Base-by-base conservation (phyloP, 2,797 vertebrate species). In the Morelia viridis region DNA sequence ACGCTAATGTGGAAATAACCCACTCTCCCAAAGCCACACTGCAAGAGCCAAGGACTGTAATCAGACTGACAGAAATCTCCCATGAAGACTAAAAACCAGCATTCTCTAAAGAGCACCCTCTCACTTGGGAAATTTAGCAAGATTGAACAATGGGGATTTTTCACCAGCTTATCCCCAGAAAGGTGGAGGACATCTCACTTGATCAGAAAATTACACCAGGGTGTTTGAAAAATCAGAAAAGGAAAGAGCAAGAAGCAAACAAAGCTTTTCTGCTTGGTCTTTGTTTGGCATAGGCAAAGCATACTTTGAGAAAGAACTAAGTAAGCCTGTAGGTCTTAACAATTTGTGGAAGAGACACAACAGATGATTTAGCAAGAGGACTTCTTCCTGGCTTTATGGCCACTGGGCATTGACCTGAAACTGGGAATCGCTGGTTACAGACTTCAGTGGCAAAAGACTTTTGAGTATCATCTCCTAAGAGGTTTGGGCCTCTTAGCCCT, bases 201-300 rank as follows among this genome's bases (percentile, higher is more conserved):
- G 12, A 56, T 17, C 6, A 64, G 19, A 91, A 46, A 53, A 64
- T 58, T n/a, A 68, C 80, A 28, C 31, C 26, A 60, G 65, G 83
- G 46, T 35, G 87, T 94, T 60, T 90, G 83, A 61, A 92, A 88
- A 93, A 56, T 92, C 58, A 91, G 91, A 92, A 85, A 93, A 91
- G 92, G 22, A 61, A 93, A 91, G 93, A 61, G 10, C 8, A 85
- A 89, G 13, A 26, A 60, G 50, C 31, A 46, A 61, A 50, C 8
- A 12, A 28, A 24, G 26, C 8, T 58, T 88, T 80, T 62, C 28
- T 24, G 50, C 19, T 15, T 60, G 17, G 10, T 24, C 5, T n/a
- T 76, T 65, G n/a, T 11, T 60, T 46, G 19, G 56, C 53, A 65
- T 68, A 64, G 87, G 41, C 35, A n/a, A 68, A 65, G 26, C 53